Percentiles rank a stretch among this genome's conserved stretches.
Conservation (phyloP, 2,888 invertebrate species). For the Oeneis ivallda region DNA sequence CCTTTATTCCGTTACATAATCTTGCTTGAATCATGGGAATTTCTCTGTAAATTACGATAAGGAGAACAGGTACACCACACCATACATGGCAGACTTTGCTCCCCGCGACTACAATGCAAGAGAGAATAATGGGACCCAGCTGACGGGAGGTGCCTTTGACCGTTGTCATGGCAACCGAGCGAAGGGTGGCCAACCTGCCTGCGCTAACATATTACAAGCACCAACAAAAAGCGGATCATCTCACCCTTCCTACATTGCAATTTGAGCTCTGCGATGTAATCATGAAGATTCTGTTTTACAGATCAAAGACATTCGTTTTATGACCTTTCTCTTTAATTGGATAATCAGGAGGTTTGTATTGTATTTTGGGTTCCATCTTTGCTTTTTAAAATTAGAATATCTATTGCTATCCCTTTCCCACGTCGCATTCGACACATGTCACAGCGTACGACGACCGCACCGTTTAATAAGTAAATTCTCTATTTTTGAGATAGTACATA, state of each 20-base stretch:
- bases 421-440: conserved; percentile 29
- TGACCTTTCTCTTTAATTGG: conserved; percentile 50
- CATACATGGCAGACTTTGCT: conserved; percentile 55
- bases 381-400: conserved; percentile 79
- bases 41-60: conserved; percentile 41
- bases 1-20: not conserved
- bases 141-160: conserved; percentile 79
- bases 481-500: conserved; percentile 70
- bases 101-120: conserved; percentile 66
- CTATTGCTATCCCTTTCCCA: conserved; percentile 60
- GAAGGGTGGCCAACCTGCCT: conserved; percentile 80
- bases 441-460: conserved; percentile 58
- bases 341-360: conserved; percentile 74
- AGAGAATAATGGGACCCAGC: conserved; percentile 77
- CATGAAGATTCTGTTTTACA: conserved; percentile 63
- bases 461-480: conserved; percentile 73
- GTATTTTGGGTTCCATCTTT: conserved; percentile 81
- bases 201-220: conserved; percentile 63
- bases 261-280: conserved; percentile 65
- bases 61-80: conserved; percentile 64
- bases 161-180: conserved; percentile 74
- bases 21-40: conserved; percentile 52
- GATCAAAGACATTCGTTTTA: conserved; percentile 52
- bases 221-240: conserved; percentile 61
- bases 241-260: conserved; percentile 55